Base-by-base conservation (phyloP, 2,113 vertebrate genomes). In the Calyptomena viridis region DNA sequence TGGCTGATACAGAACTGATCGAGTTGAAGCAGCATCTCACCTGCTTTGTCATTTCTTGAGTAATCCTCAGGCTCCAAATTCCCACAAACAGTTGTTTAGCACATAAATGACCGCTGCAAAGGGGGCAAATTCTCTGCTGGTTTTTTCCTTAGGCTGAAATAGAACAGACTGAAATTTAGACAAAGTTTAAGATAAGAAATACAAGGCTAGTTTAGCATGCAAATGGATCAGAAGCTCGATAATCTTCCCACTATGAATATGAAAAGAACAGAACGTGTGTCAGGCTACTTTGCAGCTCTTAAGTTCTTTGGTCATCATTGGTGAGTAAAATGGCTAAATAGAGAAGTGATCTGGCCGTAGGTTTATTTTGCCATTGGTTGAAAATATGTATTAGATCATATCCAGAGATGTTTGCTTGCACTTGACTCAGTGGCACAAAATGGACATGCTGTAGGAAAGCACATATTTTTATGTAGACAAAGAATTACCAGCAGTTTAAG, bases 401-500 rank as follows among this genome's bases (percentile, higher is more conserved):
- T 37, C 31, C 20, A 50, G 60, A 52, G 37, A 53, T 77, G 46
- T 60, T 90, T 95, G 35, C 60, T 78, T 47, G 55, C 28, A 55
- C 46, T 77, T 71, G 73, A 85, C 52, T 85, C 50, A 47, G 28
- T 56, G 14, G 25, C 23, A 24, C 33, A 40, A 90, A 94, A 86
- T 79, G 72, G 56, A 73, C 37, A 13, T 94, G 78, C 82, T 97
- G 63, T 21, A 67, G 92, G 20, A 46, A 49, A 46, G 12, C 20
- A 12, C 62, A 73, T 96, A n/a, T 94, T 96, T 96, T 68, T 75
- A 35, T 35, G 24, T 72, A 59, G 56, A 75, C 20, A 44, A 46
- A 89, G 74, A 93, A 91, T 95, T 97, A 93, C 85, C 47, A 95
- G 96, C 78, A 69, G 55, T 94, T 95, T 94, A 93, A 75, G 91